Percentiles rank a stretch among this genome's conserved stretches.
phyloP scores from a whole-genome alignment of 2,888 invertebrate genomes.

The Eupithecia abbreviata region DNA sequence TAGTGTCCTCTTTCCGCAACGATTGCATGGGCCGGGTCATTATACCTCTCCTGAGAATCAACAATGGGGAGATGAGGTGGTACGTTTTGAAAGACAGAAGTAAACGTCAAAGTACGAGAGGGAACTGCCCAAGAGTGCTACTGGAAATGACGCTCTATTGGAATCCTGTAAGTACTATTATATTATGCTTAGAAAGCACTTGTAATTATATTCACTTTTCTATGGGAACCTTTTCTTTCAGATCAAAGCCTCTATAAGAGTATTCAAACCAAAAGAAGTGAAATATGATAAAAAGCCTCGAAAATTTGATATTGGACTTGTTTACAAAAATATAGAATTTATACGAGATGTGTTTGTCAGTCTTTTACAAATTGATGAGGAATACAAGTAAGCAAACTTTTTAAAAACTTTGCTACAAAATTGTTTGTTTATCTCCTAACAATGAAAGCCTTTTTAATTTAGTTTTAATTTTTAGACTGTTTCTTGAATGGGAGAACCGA shows the following conservation, averaged over 20 bases:
- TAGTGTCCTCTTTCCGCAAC: conserved; percentile 55
- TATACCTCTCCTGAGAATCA: conserved; percentile 69
- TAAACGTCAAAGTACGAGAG: conserved; percentile 65
- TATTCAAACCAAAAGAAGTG: conserved; percentile 70
- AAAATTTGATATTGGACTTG: conserved; percentile 66
- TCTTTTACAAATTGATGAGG: conserved; percentile 60
- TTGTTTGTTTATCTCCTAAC: neutral
- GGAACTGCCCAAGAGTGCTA: conserved; percentile 71
- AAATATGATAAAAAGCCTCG: conserved; percentile 66
- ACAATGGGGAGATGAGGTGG: conserved; percentile 66
- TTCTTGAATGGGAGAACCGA: conserved; percentile 74
- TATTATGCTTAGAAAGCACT: neutral
- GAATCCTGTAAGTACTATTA: conserved; percentile 68
- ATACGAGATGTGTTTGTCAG: conserved; percentile 60
- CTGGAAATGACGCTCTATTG: conserved; percentile 69
- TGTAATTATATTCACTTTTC: too few relatives aligned
- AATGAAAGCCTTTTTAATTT: neutral
- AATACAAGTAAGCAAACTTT: conserved; percentile 61
- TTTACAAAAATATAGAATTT: conserved; percentile 71
- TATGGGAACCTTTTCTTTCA: conserved; percentile 46
- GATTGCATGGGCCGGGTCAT: conserved; percentile 68
- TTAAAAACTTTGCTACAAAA: neutral
- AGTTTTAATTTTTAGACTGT: conserved; percentile 51
- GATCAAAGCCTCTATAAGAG: conserved; percentile 68
- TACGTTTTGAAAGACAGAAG: conserved; percentile 69